phyloP scores from a whole-genome alignment of 2,797 vertebrate genomes.

The Amazona finschi region DNA sequence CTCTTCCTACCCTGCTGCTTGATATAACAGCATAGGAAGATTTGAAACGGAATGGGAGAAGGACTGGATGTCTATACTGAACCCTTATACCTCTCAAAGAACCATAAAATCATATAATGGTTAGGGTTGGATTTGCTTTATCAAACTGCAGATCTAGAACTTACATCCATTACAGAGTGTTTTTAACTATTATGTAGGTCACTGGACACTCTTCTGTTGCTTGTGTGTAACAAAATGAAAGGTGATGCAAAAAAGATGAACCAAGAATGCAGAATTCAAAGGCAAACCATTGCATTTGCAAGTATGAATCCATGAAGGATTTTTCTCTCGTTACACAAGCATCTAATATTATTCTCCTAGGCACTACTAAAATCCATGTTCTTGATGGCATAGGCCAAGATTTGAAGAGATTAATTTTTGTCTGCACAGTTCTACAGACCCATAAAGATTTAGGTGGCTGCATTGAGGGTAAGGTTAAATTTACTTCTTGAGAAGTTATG shows the following conservation, averaged over 20 bases:
- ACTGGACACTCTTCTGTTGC: neutral
- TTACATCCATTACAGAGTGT: neutral
- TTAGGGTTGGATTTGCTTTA: neutral
- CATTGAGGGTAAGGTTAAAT: neutral
- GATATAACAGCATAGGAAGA: neutral
- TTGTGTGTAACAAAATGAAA: neutral
- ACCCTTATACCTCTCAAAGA: neutral
- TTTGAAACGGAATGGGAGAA: neutral
- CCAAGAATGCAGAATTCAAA: neutral
- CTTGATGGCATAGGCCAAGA: neutral
- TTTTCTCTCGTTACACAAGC: neutral
- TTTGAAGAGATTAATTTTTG: neutral
- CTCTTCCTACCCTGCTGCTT: neutral
- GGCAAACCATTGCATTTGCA: neutral
- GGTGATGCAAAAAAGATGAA: neutral
- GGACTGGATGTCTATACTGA: neutral
- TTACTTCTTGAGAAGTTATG: neutral
- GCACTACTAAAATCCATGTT: neutral
- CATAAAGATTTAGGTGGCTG: neutral
- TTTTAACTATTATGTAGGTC: neutral
- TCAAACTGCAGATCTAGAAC: neutral
- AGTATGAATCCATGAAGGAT: neutral
- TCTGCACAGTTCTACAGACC: neutral
- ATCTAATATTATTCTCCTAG: neutral
- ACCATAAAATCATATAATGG: neutral